These are phyloP conservation scores for Prionace glauca DNA, from an alignment of 2,797 vertebrate species.

Conservation along the genomic window DNA sequence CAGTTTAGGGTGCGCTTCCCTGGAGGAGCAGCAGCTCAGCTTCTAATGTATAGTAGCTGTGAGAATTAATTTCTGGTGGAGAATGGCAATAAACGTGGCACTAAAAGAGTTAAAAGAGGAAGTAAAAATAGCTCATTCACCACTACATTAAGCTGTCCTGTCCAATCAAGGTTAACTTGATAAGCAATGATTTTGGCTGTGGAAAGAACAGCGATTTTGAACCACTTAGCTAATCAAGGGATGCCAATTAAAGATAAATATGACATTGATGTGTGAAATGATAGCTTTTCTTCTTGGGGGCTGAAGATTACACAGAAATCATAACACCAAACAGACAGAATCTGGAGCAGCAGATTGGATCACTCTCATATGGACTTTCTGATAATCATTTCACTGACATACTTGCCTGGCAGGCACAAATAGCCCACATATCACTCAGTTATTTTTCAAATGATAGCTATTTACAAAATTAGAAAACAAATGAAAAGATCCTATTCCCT, in stretches of 20 bases:
- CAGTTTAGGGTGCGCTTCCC: too few species aligned
- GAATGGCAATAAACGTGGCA: not conserved
- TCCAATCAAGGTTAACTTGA: conserved; percentile 56
- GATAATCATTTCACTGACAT: conserved; percentile 7
- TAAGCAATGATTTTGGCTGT: conserved; percentile 66
- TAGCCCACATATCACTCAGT: not conserved
- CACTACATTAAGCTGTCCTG: conserved; percentile 52
- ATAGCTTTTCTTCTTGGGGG: conserved; percentile 62
- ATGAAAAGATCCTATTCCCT: not conserved
- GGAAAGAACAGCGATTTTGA: conserved; percentile 67
- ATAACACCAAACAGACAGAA: conserved; percentile 30
- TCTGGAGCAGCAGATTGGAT: not conserved
- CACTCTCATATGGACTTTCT: not conserved
- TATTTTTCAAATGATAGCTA: conserved; percentile 10
- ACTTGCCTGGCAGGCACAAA: not conserved
- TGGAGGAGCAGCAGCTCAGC: too few species aligned
- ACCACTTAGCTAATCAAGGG: conserved; percentile 81
- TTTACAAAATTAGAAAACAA: conserved; percentile 15
- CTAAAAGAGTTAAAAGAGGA: conserved; percentile 3
- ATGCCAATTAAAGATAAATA: conserved; percentile 76
- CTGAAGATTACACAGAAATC: conserved; percentile 72
- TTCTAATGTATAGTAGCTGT: not conserved
- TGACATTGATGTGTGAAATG: conserved; percentile 70
- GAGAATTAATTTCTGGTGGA: not conserved
- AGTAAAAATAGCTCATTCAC: conserved; percentile 44